Evolutionary conservation across 2,113 vertebrate species (phyloP), one percentile per base, ranked within the genome.

Genomic region (Nyctereutes procyonoides): DNA sequence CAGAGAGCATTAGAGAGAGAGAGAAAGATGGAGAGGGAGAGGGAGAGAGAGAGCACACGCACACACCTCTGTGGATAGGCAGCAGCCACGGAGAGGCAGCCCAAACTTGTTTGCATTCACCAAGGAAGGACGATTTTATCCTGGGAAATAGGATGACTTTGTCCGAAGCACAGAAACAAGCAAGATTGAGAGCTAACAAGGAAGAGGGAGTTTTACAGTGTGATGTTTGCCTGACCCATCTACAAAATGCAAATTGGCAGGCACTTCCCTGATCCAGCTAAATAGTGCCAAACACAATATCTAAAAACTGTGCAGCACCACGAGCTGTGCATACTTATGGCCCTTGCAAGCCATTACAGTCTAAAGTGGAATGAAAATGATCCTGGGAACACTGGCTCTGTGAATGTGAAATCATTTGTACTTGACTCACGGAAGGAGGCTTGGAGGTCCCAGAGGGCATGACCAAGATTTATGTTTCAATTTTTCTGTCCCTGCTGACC

Each of bases 331-430:
- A 69, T 43, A 85, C 71, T 80, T 80, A 43, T 0, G 55, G 74
- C 81, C 92, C 80, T 94, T 88, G 24, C 81, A 95, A 92, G 79
- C 90, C 63, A 74, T 96, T 95, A 85, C 35, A 22, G 35, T 88
- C 93, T 92, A 60, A 92, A 97, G 53, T 90, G 80, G 87, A 96
- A 95, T 88, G 76, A 95, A 96, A 95, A 95, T 96, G 89, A 73
- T 71, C 84, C 90, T 90, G 65, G 38, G 90, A 97, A 93, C 65
- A 63, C 51, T 38, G 14, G 15, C n/a, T 90, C 84, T 88, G 58
- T 88, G 73, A 90, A n/a, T 88, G 15, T 63, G 88, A 96, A 95
- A 65, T 81, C 74, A 86, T 86, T 67, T 91, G 81, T 90, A 69
- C 48, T 82, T 56, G 63, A 88, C 58, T 95, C 77, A 71, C 48